phyloP scores from a whole-genome alignment of 2,113 vertebrate genomes.

The Nasalis larvatus region DNA sequence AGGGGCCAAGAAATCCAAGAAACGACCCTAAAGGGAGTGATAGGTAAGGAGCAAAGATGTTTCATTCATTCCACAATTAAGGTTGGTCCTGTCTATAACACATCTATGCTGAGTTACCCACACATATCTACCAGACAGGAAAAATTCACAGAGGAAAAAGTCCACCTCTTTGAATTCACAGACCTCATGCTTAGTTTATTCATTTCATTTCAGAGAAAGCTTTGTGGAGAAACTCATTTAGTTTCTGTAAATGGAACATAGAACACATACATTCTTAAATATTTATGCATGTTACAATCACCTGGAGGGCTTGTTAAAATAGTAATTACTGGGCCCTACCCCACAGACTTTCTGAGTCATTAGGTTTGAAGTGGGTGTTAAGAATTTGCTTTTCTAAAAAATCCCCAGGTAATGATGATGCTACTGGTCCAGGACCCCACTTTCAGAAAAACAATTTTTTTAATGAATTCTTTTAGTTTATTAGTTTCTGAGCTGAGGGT shows the following conservation, averaged over 20 bases:
- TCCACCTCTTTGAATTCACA: background rate
- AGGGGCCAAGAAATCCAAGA: background rate
- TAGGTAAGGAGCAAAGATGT: background rate
- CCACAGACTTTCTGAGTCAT: background rate
- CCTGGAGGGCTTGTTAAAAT: background rate
- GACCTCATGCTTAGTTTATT: background rate
- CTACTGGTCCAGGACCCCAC: background rate
- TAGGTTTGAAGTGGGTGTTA: background rate
- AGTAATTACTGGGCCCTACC: too few species aligned
- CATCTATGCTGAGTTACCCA: background rate
- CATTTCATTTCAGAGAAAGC: background rate
- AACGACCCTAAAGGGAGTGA: background rate
- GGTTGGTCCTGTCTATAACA: background rate
- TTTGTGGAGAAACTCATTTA: background rate
- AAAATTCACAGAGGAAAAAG: background rate
- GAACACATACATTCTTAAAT: background rate
- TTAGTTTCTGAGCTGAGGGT: background rate
- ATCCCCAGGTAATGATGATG: background rate
- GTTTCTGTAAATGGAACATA: background rate
- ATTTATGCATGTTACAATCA: background rate
- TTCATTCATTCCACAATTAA: background rate
- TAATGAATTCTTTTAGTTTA: background rate
- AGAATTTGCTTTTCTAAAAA: constrained; percentile 6
- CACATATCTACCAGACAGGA: background rate
- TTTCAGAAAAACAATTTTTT: background rate